Conservation (phyloP, 2,888 invertebrate species). For the Phalangium opilio region DNA sequence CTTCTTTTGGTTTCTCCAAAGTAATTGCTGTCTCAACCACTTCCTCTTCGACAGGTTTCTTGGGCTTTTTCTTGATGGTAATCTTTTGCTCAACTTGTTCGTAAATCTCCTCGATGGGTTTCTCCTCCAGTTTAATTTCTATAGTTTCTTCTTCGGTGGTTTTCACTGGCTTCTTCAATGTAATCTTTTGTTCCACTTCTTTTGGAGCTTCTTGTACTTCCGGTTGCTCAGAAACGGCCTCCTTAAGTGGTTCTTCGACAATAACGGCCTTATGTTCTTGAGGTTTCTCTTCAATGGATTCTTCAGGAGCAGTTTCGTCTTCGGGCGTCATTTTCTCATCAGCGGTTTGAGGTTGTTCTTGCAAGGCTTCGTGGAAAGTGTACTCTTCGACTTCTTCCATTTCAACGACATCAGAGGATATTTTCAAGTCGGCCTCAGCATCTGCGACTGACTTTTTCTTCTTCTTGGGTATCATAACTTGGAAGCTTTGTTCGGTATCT, state of each 20-base stretch:
- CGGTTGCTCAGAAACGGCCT: constrained; percentile 7
- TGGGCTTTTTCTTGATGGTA: constrained; percentile 14
- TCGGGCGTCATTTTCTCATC: not conserved
- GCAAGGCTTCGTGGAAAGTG: no score
- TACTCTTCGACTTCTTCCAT: no score
- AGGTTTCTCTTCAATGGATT: constrained; percentile 2
- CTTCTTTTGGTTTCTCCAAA: constrained; percentile 2
- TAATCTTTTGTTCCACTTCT: constrained; percentile 8
- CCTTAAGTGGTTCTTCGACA: constrained; percentile 1
- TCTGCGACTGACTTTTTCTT: constrained; percentile 31
- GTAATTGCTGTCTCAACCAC: constrained; percentile 10
- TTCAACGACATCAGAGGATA: no score
- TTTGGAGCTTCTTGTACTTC: not conserved
- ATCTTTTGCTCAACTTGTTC: constrained; percentile 2
- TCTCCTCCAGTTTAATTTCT: not conserved
- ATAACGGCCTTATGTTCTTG: not conserved
- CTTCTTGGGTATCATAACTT: constrained; percentile 9
- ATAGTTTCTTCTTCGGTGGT: not conserved
- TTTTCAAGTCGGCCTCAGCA: constrained; percentile 28
- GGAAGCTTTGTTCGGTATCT: constrained; percentile 9
- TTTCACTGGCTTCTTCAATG: constrained; percentile 6
- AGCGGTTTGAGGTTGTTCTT: not conserved
- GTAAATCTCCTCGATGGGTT: constrained; percentile 1
- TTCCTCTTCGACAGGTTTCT: constrained; percentile 7
- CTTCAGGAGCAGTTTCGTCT: constrained; percentile 10